Evolutionary conservation across 2,888 invertebrate species (phyloP).

Genomic region (Mamestra brassicae): DNA sequence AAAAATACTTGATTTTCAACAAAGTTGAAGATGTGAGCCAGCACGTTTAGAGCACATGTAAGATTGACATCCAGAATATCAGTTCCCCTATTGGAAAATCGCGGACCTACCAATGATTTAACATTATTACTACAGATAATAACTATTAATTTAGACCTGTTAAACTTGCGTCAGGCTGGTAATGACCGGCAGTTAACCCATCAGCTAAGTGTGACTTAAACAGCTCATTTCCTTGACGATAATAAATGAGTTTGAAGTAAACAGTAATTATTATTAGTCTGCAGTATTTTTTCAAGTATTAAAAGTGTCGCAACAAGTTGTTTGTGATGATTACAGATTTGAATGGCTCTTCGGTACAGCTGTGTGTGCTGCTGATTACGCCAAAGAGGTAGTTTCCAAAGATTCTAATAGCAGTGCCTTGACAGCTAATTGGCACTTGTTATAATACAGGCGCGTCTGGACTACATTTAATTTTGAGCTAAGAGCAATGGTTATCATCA

Average conservation of each 20-base stretch:
- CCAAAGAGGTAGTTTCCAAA: neutral
- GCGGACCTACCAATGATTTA: neutral
- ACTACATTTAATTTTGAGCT: no score
- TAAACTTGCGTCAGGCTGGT: constrained; percentile 1
- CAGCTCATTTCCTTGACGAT: constrained; percentile 20
- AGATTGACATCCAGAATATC: no score
- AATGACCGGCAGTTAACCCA: neutral
- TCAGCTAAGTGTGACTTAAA: neutral
- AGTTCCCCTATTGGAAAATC: neutral
- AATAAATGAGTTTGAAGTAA: constrained; percentile 7
- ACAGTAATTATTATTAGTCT: neutral
- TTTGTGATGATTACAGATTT: neutral
- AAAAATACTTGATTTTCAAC: no score
- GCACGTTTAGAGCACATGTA: no score
- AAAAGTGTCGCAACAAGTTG: neutral
- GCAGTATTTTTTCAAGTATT: constrained; percentile 2
- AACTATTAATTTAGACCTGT: constrained; percentile 1
- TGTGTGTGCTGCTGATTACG: no score
- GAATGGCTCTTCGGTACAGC: no score
- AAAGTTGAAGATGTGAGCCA: no score
- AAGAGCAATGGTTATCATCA: no score
- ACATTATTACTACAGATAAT: neutral
- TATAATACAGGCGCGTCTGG: neutral
- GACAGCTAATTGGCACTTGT: neutral
- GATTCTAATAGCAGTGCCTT: constrained; percentile 1